Percentiles rank a stretch among this genome's conserved stretches.
phyloP scores from a whole-genome alignment of 1,140 invertebrate species.

The Portunus trituberculatus region DNA sequence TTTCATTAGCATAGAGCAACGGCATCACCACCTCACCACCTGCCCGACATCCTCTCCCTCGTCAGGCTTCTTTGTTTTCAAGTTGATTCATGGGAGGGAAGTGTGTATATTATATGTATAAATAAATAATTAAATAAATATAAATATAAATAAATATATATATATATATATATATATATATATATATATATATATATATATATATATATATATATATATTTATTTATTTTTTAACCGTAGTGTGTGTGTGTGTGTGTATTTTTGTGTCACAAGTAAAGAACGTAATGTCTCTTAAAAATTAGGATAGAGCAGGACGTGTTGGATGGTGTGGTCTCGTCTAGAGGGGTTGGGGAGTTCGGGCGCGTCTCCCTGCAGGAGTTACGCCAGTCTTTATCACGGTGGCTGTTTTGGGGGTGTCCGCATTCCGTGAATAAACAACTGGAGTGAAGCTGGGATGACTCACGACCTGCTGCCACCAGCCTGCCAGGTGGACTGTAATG shows the following conservation, averaged over 20 bases:
- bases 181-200: no score
- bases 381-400: no score
- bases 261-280: neutral
- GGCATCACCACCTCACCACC: neutral
- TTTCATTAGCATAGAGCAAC: constrained; percentile 4
- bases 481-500: neutral
- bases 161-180: no score
- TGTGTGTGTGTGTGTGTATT: neutral
- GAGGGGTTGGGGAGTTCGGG: no score
- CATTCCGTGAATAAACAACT: no score
- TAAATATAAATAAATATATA: no score
- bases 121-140: no score
- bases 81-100: neutral
- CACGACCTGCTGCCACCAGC: neutral
- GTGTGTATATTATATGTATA: neutral
- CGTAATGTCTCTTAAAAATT: neutral
- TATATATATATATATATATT: no score
- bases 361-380: no score
- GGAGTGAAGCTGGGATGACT: neutral
- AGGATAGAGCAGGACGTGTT: neutral
- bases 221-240: no score
- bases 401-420: no score
- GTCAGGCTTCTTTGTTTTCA: neutral
- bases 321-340: no score
- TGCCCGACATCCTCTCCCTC: neutral